Base-by-base conservation (phyloP, 2,888 invertebrate species). In the Diarsia mendica region DNA sequence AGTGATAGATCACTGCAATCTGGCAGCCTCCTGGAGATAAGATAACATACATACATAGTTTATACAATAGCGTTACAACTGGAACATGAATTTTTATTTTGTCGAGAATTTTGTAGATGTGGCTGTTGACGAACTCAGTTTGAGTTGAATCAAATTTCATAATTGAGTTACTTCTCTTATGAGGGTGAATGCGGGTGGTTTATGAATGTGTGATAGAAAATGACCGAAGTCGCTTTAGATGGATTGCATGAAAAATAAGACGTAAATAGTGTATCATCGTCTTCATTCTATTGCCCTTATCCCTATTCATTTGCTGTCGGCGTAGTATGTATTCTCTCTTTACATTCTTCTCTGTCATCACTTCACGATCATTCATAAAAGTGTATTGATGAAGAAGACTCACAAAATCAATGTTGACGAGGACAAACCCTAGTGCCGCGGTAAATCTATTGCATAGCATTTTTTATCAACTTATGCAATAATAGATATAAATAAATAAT, bases 1-100 rank as follows among this genome's bases (percentile, higher is more conserved):
- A 53, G 20, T 80, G 87, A 86, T 81, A 68, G 79, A 86, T 85
- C 71, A 64, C 71, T 61, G 51, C 79, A 79, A 87, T 74, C 83
- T 83, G 64, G 60, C 87, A 84, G 81, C 72, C 78, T 81, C 79
- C 68, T 2, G 11, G 5, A 51, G 86, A 86, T 86, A 87, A 87
- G 83, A 86, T 86, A 87, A 74, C 73, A 55, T 1, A 49, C 58
- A 28, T 28, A 48, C 66, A 20, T 73, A 79, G 71, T 79, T 75
- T 67, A 67, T 67, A 81, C 66, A 70, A 84, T 46, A 84, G n/a
- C 28, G 55, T 72, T 72, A 83, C 67, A 39, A 83, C 53, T 60
- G 67, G 53, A 84, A 78, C 23, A 65, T 28, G 28, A 33, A 83
- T 68, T 68, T 51, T 77, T 60, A 44, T 53, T 53, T 60, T 44